Base-by-base conservation (phyloP, 2,797 vertebrate species). In the Ptychadena robeensis region DNA sequence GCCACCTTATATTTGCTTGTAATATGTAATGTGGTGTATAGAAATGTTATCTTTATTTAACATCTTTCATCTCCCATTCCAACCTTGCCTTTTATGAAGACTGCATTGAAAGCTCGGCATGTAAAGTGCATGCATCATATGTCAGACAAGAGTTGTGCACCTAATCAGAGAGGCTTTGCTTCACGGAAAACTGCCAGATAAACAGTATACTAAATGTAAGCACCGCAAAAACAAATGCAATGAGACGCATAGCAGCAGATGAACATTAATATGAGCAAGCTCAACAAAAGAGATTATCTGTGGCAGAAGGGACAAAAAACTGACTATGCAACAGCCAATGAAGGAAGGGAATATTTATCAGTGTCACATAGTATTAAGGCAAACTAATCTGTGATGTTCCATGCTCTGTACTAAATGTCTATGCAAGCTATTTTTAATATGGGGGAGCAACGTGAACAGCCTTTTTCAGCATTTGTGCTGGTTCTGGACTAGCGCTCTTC, bases 281-380 rank as follows among this genome's bases (percentile, higher is more conserved):
- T 69, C 78, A 82, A 84, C 81, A 80, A 75, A 80, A 68, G 76
- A 63, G 74, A 84, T 86, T 86, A 83, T 67, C 38, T 69, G 63
- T 74, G 79, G 70, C 73, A 77, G 70, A 68, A 64, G 69, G 74
- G 79, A 83, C 75, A 32, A 69, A 73, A 63, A 83, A 84, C 83
- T 81, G 79, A 79, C 82, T 84, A 84, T 81, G 82, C 82, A 77
- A 72, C 83, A 81, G 78, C 61, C 57, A 77, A 30, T 34, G 79
- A 86, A 63, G 68, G 73, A 59, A 59, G 70, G 40, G 64, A 86
- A 83, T 78, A 84, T 84, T 86, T 86, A 81, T 83, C 82, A 77
- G 73, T 77, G 82, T 81, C 82, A 74, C 78, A 81, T 68, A 30
- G 79, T 71, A 84, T 84, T 84, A 84, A 64, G 77, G 69, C 31